Percentiles rank a stretch among this genome's conserved stretches.
Evolutionary conservation across 2,113 vertebrate genomes (phyloP).

Genomic region (Oxygymnocypris stewartii): DNA sequence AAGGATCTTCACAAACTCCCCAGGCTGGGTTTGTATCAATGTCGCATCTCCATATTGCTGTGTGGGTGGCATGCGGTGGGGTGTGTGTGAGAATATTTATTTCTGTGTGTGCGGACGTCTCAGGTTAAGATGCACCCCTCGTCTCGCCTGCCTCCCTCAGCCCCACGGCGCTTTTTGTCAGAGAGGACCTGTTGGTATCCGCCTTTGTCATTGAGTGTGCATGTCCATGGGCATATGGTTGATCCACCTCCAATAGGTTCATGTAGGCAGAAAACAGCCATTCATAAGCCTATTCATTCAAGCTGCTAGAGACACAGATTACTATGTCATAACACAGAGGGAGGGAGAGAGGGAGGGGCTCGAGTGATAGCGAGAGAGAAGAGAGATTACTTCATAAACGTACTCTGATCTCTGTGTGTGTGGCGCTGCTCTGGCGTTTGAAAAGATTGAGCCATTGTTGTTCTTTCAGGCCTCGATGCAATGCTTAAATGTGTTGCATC

Average conservation of each 20-base stretch:
- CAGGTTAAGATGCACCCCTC: conserved; percentile 66
- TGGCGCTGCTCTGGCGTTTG: not conserved
- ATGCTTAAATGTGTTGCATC: conserved; percentile 7
- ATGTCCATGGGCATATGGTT: conserved; percentile 96
- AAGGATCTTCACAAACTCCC: not conserved
- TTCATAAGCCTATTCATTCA: conserved; percentile 90
- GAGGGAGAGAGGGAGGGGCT: conserved; percentile 40
- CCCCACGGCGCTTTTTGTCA: conserved; percentile 64
- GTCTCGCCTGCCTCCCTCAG: conserved; percentile 24
- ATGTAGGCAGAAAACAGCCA: conserved; percentile 99
- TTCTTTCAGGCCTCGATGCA: conserved; percentile 10
- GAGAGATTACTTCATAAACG: conserved; percentile 46
- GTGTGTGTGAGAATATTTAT: conserved; percentile 47
- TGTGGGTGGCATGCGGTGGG: conserved; percentile 49
- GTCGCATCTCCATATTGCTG: conserved; percentile 47
- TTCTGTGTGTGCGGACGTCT: conserved; percentile 30
- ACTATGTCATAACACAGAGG: conserved; percentile 90
- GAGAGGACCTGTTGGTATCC: conserved; percentile 70
- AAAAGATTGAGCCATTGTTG: conserved; percentile 31
- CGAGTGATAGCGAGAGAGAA: conserved; percentile 27
- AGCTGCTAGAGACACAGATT: conserved; percentile 89
- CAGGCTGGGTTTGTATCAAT: conserved; percentile 38
- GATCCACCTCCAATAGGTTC: conserved; percentile 95
- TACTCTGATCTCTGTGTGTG: conserved; percentile 44
- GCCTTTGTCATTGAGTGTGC: conserved; percentile 78